phyloP scores from a whole-genome alignment of 2,113 vertebrate genomes.

The Psilopsiagon aymara region DNA sequence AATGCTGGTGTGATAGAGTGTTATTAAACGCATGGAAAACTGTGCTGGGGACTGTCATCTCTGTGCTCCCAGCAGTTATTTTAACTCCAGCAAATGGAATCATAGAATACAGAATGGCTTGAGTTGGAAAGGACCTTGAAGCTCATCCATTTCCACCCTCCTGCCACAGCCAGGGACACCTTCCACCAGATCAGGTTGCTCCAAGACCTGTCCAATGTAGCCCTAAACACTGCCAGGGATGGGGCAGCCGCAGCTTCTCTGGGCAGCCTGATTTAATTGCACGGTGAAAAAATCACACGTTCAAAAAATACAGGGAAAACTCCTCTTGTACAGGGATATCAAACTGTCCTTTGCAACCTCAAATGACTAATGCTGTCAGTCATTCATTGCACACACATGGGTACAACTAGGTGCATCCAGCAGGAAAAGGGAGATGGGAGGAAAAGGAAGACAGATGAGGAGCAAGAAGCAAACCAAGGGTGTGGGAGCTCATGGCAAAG shows the following conservation, averaged over 20 bases:
- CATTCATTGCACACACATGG: neutral
- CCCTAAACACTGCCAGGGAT: neutral
- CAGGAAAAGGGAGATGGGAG: neutral
- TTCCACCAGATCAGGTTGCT: neutral
- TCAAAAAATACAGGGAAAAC: accelerated
- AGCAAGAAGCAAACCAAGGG: neutral
- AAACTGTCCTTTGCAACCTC: neutral
- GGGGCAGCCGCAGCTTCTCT: neutral
- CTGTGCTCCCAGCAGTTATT: neutral
- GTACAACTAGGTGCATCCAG: neutral
- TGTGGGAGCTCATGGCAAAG: neutral
- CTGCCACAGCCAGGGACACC: neutral
- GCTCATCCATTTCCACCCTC: neutral
- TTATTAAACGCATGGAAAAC: neutral
- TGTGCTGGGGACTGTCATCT: accelerated
- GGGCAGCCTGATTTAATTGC: neutral
- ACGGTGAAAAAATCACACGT: neutral
- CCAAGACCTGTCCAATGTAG: neutral
- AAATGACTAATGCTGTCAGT: accelerated
- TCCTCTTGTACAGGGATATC: neutral
- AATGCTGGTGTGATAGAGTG: accelerated
- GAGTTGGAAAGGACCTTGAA: neutral
- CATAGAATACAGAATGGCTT: neutral
- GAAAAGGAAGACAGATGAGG: neutral
- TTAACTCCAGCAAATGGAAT: neutral